phyloP scores from a whole-genome alignment of 1,140 invertebrate species.

The Drosophila parvula region DNA sequence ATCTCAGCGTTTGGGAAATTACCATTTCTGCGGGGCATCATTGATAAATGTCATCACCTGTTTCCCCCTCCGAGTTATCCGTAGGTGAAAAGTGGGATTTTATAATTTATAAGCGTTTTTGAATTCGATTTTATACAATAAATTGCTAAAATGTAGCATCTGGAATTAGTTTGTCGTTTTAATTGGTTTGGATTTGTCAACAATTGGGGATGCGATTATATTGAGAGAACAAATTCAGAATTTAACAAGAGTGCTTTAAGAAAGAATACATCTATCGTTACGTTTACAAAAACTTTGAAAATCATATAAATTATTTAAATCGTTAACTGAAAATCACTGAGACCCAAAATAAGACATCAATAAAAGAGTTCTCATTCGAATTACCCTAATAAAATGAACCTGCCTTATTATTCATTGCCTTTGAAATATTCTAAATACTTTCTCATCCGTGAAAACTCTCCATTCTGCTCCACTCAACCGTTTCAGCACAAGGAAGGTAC shows the following conservation, averaged over 20 bases:
- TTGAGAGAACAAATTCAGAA: not conserved
- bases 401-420: slow-evolving; percentile 12
- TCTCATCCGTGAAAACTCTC: slow-evolving; percentile 12
- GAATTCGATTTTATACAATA: not conserved
- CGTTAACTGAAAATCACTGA: slow-evolving; percentile 5
- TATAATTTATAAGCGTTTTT: slow-evolving; percentile 8
- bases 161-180: not conserved
- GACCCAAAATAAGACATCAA: slow-evolving; percentile 3
- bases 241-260: not conserved
- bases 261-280: not conserved
- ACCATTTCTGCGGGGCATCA: slow-evolving; percentile 7
- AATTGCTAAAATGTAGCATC: not conserved
- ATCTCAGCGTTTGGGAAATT: slow-evolving; percentile 12
- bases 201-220: not conserved
- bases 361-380: slow-evolving; percentile 9
- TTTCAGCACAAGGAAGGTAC: slow-evolving; percentile 15
- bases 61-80: not conserved
- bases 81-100: slow-evolving; percentile 23
- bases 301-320: not conserved
- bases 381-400: slow-evolving; percentile 12
- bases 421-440: not conserved
- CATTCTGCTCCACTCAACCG: slow-evolving; percentile 11
- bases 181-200: not conserved
- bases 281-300: too few species aligned
- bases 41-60: slow-evolving; percentile 39